These are phyloP conservation scores for Capromys pilorides DNA, from an alignment of 2,797 vertebrate species.

Conservation along the genomic window DNA sequence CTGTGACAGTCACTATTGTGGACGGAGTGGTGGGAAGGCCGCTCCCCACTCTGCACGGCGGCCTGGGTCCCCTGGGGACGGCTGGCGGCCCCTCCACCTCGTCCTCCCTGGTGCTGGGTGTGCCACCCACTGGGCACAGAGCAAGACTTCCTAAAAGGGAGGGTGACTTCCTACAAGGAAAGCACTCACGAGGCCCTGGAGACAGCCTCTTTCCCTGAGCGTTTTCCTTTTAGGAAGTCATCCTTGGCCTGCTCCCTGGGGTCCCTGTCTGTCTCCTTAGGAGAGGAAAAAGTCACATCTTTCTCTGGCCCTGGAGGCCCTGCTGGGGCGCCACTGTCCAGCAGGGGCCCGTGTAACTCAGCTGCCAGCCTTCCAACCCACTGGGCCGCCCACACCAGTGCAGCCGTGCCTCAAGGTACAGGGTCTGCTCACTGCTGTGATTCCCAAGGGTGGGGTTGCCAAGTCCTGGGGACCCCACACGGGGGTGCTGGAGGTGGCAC, in stretches of 20 bases:
- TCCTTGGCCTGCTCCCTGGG: not conserved
- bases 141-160: too few relatives aligned
- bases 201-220: not conserved
- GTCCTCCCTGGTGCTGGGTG: not conserved
- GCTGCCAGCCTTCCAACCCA: not conserved
- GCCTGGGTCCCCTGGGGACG: not conserved
- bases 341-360: not conserved
- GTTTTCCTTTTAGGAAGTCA: too few relatives aligned
- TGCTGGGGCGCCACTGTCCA: not conserved
- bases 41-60: not conserved
- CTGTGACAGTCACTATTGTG: not conserved
- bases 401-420: not conserved
- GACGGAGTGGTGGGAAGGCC: not conserved
- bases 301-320: not conserved
- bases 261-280: not conserved
- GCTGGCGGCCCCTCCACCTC: not conserved
- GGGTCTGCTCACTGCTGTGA: fast-evolving
- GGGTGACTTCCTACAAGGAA: too few relatives aligned
- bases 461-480: not conserved
- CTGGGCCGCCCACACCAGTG: not conserved
- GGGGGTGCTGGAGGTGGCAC: not conserved
- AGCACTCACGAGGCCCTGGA: not conserved
- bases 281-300: not conserved
- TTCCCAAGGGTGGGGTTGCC: not conserved
- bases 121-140: not conserved